phyloP scores from a whole-genome alignment of 2,888 invertebrate genomes.

The Tetropium fuscum region DNA sequence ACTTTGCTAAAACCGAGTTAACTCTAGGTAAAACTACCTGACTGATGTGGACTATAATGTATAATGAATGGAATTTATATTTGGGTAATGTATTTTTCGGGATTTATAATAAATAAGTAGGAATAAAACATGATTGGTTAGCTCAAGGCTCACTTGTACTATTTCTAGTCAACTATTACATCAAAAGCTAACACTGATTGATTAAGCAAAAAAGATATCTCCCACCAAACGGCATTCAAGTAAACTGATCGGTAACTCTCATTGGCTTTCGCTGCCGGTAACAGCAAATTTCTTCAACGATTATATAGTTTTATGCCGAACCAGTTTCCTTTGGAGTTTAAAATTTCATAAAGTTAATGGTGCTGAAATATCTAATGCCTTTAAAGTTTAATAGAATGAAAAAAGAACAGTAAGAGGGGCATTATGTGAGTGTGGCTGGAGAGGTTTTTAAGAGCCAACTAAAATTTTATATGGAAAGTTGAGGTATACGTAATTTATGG shows the following conservation, averaged over 20 bases:
- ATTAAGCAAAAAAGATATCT: constrained; percentile 20
- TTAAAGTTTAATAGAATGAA: constrained; percentile 15
- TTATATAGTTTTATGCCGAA: not conserved
- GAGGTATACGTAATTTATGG: constrained; percentile 1
- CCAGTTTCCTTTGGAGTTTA: not conserved
- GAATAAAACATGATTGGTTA: constrained; percentile 13
- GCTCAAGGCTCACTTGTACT: constrained; percentile 53
- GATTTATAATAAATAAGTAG: not conserved
- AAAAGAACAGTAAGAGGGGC: constrained; percentile 8
- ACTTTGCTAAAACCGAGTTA: too few relatives aligned
- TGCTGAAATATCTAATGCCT: constrained; percentile 3
- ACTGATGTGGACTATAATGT: too few relatives aligned
- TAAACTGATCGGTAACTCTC: not conserved
- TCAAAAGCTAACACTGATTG: constrained; percentile 39
- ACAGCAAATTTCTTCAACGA: not conserved
- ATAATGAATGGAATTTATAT: too few relatives aligned
- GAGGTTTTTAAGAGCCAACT: not conserved
- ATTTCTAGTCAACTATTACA: constrained; percentile 40
- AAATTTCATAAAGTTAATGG: constrained; percentile 1
- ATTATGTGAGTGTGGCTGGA: constrained; percentile 25
- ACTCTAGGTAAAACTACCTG: too few relatives aligned
- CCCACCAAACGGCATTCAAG: constrained; percentile 3
- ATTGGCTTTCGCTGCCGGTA: too few relatives aligned
- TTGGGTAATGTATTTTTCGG: too few relatives aligned
- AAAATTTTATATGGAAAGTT: constrained; percentile 28